phyloP scores from a whole-genome alignment of 2,797 vertebrate species.

The Bovichtus variegatus region DNA sequence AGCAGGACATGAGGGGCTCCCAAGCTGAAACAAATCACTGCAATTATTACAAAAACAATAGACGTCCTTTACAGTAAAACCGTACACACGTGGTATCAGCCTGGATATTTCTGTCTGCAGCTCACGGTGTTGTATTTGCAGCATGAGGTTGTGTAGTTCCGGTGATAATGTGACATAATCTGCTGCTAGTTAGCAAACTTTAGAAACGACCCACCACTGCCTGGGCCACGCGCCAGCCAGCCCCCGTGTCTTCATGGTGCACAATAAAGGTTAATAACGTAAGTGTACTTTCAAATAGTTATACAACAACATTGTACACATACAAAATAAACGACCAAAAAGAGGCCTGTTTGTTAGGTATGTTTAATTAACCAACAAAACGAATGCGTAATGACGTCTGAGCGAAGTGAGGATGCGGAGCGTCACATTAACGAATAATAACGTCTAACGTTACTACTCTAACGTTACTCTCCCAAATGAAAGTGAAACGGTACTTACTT shows the following conservation, averaged over 20 bases:
- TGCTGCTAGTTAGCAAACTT: conserved; percentile 43
- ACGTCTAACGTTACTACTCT: conserved; percentile 1
- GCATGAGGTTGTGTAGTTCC: background rate
- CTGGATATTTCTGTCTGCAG: background rate
- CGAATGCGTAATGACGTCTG: conserved; percentile 77
- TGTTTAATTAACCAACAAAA: conserved; percentile 33
- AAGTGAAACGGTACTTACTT: conserved; percentile 79
- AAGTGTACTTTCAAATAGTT: too few relatives aligned
- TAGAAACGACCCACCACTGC: background rate
- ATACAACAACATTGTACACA: fast-evolving
- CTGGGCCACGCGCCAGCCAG: conserved; percentile 9
- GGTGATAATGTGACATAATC: conserved; percentile 26
- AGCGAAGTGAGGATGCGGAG: conserved; percentile 30
- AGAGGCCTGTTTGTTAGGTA: background rate
- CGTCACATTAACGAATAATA: conserved; percentile 38
- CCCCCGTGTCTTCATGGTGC: background rate
- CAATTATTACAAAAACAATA: background rate
- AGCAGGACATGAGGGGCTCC: background rate
- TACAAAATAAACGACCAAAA: background rate
- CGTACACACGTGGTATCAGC: background rate
- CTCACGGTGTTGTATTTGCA: background rate
- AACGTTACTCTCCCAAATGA: conserved; percentile 20
- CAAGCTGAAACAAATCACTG: conserved; percentile 5
- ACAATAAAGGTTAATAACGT: background rate
- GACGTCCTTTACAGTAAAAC: background rate